Evolutionary conservation across 2,113 vertebrate genomes (phyloP), one percentile per base, ranked within the genome.

Genomic region (Embiotoca jacksoni): DNA sequence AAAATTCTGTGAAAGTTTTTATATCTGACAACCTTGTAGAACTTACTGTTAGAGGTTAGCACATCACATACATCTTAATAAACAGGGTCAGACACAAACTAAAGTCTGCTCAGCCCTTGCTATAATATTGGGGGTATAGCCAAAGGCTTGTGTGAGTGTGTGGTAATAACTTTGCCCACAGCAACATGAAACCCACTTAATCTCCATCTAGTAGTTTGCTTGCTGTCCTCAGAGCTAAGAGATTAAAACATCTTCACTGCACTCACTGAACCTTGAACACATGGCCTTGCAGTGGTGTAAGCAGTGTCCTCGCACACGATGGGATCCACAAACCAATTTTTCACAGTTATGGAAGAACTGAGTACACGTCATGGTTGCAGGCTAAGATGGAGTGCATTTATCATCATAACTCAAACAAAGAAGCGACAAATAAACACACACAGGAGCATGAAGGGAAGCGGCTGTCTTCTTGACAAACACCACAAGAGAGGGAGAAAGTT

Each of bases 241-340:
- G 60, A 72, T 84, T 75, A 72, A 78, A 82, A 75, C 60, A 55
- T 78, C 74, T 71, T 61, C 69, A 33, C 75, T 47, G 47, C 2
- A 64, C 67, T 67, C 55, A 33, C 56, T 73, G 72, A 80, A 69
- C 76, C 23, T 2, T 73, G 58, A 60, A 61, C n/a, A 13, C 68
- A 23, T 31, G 62, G 5, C 67, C 53, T 64, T 56, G 39, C 49
- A 53, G 70, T 31, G 16, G 30, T 62, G 50, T 57, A 44, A 72
- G 53, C 53, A 50, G 47, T 35, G 50, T 71, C 71, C 62, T 75
- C 15, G 10, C 8, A 1, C 64, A 78, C 55, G 53, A 62, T 35
- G 41, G 55, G 36, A 74, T 70, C 74, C 62, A 3, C 61, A 71
- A 70, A 83, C 9, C 57, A 69, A 80, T 81, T 74, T 63, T 67